Base-by-base conservation (phyloP, 2,888 invertebrate genomes). In the Rotaria sp. region DNA sequence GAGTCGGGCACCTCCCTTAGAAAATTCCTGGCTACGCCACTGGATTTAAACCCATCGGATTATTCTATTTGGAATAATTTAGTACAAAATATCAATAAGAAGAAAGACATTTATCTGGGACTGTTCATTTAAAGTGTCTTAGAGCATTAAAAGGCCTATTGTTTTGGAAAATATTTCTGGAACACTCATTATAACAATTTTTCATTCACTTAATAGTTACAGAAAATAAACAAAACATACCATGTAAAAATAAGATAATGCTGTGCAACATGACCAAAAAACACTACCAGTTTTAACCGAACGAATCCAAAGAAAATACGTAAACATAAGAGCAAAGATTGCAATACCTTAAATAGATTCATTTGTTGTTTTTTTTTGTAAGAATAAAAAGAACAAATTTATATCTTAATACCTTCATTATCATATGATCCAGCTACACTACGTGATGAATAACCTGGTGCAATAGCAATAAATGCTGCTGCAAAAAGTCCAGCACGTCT, bases 381-480 rank as follows among this genome's bases (percentile, higher is more conserved):
- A 30, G 30, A 45, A 15, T 7, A 24, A 21, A 75, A 26, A 15
- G 0, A 3, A 75, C 7, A 45, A 75, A 24, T 26, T 75, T 41
- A 2, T 26, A 80, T 41, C 5, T 5, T 26, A 0, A 5, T 80
- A 80, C 80, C 99, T 92, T 99, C 99, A 92, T 99, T 99, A 91
- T 99, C 99, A 91, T 99, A 99, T 89, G 97, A 98, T 48, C 99
- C 99, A 55, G 99, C 99, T 26, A 99, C 99, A 0, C 99, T 99
- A 87, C 99, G 94, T 90, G 97, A 97, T 89, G 99, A 99, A 92
- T 99, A 99, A 86, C 99, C 99, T 84, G 99, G 99, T 57, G 98
- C 95, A 89, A 99, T 97, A 84, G 97, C 97, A 89, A 99, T 99
- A 91, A 99, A 99, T 91, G 97, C 97, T 8, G 98, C 98, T 24